Evolutionary conservation across 2,113 vertebrate species (phyloP).

Genomic region (Eidolon helvum): DNA sequence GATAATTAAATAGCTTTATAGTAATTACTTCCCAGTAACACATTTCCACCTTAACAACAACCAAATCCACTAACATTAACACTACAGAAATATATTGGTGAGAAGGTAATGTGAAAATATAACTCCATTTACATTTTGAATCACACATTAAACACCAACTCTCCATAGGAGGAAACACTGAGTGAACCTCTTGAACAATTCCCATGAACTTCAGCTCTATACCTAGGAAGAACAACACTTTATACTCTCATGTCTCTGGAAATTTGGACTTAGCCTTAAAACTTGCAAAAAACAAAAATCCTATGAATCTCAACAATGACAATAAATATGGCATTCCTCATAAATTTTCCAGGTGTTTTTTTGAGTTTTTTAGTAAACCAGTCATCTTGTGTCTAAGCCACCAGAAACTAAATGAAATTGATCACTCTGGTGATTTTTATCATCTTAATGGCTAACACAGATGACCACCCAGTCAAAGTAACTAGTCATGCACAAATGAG

Average conservation of each 20-base stretch:
- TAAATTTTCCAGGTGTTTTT: background rate
- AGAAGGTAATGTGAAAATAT: constrained; percentile 44
- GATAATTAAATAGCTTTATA: constrained; percentile 85
- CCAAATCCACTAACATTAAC: constrained; percentile 77
- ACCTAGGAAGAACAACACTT: background rate
- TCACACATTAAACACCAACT: background rate
- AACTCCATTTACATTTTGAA: constrained; percentile 55
- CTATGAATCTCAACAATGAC: background rate
- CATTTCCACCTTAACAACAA: constrained; percentile 79
- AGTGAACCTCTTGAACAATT: background rate
- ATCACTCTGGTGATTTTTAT: background rate
- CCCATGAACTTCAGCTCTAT: rapidly evolving
- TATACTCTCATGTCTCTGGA: background rate
- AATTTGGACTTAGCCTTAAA: background rate
- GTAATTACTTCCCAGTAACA: constrained; percentile 80
- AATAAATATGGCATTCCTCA: background rate
- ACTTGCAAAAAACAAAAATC: background rate
- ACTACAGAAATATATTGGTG: constrained; percentile 61
- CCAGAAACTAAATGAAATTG: background rate
- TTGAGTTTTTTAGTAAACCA: background rate
- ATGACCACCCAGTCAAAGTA: background rate
- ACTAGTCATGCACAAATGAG: background rate
- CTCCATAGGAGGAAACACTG: background rate
- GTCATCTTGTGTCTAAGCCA: background rate
- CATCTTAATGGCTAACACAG: background rate